These are phyloP conservation scores for Actenoides lindsayi DNA, from an alignment of 2,113 vertebrate genomes.

Conservation along the genomic window DNA sequence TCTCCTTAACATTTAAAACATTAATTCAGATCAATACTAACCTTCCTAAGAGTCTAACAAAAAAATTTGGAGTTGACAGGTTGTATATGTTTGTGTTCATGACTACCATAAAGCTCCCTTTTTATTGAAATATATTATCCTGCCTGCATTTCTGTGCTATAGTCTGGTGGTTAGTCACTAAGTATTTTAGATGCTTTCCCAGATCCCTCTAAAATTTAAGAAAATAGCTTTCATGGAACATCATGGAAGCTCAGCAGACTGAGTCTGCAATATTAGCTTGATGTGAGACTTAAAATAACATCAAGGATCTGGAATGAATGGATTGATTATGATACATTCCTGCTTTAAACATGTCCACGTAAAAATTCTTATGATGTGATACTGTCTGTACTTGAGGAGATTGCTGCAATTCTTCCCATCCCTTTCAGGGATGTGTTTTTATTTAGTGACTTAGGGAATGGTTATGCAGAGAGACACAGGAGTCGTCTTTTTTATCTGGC, in stretches of 20 bases:
- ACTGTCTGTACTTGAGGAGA: not conserved
- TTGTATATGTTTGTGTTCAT: not conserved
- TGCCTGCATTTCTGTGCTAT: not conserved
- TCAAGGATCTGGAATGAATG: not conserved
- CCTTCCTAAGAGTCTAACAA: not conserved
- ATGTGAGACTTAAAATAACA: not conserved
- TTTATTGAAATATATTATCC: not conserved
- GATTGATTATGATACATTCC: not conserved
- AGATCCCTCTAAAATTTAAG: not conserved
- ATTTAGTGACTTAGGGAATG: not conserved
- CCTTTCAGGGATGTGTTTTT: not conserved
- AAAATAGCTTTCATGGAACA: not conserved
- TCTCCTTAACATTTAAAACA: not conserved
- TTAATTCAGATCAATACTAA: not conserved
- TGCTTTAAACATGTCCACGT: not conserved
- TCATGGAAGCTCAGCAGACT: not conserved
- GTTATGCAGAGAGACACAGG: not conserved
- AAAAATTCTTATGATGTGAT: not conserved
- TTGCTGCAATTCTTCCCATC: not conserved
- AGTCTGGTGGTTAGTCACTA: not conserved
- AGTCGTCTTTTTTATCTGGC: not conserved
- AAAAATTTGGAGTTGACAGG: not conserved
- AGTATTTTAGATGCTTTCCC: not conserved
- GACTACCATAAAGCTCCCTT: not conserved
- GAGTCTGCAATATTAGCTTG: not conserved